phyloP scores from a whole-genome alignment of 1,140 invertebrate species.

The Conopomorpha cramerella region DNA sequence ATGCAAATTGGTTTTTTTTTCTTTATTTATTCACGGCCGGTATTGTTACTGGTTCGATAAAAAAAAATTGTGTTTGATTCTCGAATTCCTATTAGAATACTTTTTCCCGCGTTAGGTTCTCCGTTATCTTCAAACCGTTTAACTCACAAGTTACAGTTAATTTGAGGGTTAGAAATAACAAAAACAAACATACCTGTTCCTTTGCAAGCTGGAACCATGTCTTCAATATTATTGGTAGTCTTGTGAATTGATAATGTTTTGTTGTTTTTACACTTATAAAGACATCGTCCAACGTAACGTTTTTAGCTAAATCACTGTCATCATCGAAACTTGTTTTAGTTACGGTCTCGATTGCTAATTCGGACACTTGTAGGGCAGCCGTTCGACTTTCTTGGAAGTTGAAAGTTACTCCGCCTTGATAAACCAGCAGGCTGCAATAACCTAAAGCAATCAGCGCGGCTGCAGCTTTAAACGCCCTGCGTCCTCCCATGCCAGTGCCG shows the following conservation, averaged over 20 bases:
- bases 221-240: conserved; percentile 85
- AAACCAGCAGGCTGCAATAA: conserved; percentile 68
- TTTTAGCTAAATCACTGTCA: conserved; percentile 67
- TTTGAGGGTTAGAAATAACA: no score
- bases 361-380: conserved; percentile 32
- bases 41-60: no score
- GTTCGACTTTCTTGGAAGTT: conserved; percentile 59
- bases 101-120: no score
- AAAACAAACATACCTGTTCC: conserved; percentile 76
- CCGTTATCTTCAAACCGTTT: no score
- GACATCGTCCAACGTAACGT: conserved; percentile 79
- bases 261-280: conserved; percentile 96
- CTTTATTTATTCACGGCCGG: no score
- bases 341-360: conserved; percentile 36
- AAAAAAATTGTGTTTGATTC: no score
- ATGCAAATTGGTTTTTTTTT: no score
- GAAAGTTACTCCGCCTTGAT: conserved; percentile 61
- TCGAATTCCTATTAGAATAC: no score
- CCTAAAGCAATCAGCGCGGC: conserved; percentile 47
- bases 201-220: conserved; percentile 93
- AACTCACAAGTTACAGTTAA: no score
- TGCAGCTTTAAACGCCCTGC: conserved; percentile 40
- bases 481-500: conserved; percentile 63
- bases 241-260: conserved; percentile 80
- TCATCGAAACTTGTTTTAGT: conserved; percentile 32